These are phyloP conservation scores for Hiodon tergisus DNA, from an alignment of 2,113 vertebrate genomes.

Conservation along the genomic window DNA sequence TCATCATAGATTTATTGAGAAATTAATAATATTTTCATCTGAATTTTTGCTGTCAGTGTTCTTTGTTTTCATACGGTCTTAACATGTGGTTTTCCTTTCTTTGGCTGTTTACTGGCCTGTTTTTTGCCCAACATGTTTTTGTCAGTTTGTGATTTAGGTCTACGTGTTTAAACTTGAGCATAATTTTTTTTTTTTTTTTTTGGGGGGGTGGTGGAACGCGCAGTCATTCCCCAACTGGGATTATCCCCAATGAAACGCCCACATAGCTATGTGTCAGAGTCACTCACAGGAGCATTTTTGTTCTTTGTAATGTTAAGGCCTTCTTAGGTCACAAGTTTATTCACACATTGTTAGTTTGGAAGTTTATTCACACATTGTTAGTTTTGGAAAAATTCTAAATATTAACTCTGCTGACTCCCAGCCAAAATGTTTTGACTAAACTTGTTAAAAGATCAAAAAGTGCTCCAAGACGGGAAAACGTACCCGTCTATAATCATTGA, in stretches of 20 bases:
- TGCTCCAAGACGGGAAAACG: too few species aligned
- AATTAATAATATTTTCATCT: too few species aligned
- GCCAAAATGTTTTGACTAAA: too few species aligned
- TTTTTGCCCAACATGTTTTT: background rate
- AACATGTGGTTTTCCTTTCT: background rate
- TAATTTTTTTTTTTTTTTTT: background rate
- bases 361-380: constrained; percentile 17
- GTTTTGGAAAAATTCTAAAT: background rate
- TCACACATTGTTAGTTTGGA: constrained; percentile 7
- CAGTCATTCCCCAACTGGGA: constrained; percentile 32
- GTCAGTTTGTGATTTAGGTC: constrained; percentile 9
- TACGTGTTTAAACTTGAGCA: constrained; percentile 38
- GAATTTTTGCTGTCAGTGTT: too few species aligned
- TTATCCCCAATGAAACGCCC: constrained; percentile 40
- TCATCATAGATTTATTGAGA: too few species aligned
- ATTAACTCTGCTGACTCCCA: constrained; percentile 2
- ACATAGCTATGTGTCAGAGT: constrained; percentile 35
- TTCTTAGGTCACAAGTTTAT: constrained; percentile 31
- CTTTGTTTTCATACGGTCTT: background rate
- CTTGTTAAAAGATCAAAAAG: background rate
- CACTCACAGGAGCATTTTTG: constrained; percentile 53
- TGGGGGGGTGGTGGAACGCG: constrained; percentile 22
- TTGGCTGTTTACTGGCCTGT: background rate
- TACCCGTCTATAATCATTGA: too few species aligned
- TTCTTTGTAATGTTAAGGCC: constrained; percentile 52